Conservation (phyloP, 1,140 invertebrate species). For the Homalodisca vitripennis region DNA sequence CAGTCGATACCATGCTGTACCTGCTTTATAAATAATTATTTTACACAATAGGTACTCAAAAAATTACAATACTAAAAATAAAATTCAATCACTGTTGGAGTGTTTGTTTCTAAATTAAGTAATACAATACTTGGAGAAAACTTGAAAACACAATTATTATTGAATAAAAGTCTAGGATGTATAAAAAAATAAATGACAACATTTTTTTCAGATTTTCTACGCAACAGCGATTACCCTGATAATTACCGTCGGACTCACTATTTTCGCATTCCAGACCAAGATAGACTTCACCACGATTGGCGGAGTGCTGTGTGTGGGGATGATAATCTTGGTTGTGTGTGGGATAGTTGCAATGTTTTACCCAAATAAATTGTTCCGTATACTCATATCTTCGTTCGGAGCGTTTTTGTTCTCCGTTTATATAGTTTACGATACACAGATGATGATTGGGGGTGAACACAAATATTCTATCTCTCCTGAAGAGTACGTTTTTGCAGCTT, state of each 20-base stretch:
- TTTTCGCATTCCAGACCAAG: conserved; percentile 94
- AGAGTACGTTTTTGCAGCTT: conserved; percentile 93
- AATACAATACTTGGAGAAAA: no score
- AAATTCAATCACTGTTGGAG: no score
- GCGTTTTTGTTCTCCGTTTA: conserved; percentile 80
- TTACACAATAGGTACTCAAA: no score
- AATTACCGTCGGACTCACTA: conserved; percentile 77
- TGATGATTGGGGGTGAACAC: conserved; percentile 92
- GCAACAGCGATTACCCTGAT: conserved; percentile 79
- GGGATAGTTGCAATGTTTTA: conserved; percentile 77
- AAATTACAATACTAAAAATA: no score
- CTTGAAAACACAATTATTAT: no score
- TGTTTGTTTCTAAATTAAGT: no score
- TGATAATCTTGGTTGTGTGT: conserved; percentile 79
- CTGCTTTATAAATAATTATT: no score
- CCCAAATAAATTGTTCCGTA: no score
- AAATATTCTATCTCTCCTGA: conserved; percentile 91
- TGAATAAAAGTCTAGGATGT: no score
- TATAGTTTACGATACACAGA: conserved; percentile 90
- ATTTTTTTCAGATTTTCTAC: conserved; percentile 64
- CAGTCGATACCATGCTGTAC: no score
- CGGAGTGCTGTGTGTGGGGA: conserved; percentile 71
- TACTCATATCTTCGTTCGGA: no score
- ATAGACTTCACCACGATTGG: conserved; percentile 87
- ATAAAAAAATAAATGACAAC: no score